These are phyloP conservation scores for Prunella strophiata DNA, from an alignment of 2,797 vertebrate species.

Conservation along the genomic window DNA sequence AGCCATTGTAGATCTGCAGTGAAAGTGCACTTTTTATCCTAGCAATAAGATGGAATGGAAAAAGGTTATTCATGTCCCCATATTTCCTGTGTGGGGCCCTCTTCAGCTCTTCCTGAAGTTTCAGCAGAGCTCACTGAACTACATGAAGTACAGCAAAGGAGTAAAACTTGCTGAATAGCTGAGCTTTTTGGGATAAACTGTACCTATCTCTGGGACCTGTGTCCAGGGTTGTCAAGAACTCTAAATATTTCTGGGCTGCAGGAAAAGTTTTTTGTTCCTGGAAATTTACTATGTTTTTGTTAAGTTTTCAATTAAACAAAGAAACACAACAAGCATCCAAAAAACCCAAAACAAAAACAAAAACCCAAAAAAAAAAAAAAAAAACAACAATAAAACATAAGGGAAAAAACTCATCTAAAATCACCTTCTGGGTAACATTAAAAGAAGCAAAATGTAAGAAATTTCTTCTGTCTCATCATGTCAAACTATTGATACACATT, in stretches of 20 bases:
- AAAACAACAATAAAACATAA: accelerated
- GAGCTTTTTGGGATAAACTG: background rate
- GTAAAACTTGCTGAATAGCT: background rate
- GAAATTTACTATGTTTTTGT: background rate
- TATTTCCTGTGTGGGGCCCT: background rate
- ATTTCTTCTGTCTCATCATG: background rate
- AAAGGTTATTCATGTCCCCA: background rate
- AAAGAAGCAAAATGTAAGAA: background rate
- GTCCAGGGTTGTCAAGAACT: background rate
- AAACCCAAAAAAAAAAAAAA: no score
- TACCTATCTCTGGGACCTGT: background rate
- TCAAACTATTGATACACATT: background rate
- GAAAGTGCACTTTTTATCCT: background rate
- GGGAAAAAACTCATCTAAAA: background rate
- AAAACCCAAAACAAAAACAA: background rate
- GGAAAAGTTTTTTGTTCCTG: background rate
- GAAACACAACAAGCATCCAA: accelerated
- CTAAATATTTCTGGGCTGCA: background rate
- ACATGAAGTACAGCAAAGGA: background rate
- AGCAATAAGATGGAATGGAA: background rate
- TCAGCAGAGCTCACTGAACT: background rate
- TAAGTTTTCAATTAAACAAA: background rate
- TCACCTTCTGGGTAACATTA: background rate
- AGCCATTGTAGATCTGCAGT: background rate
- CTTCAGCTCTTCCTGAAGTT: background rate